Conservation (phyloP, 2,797 vertebrate species). For the Anabas testudineus region DNA sequence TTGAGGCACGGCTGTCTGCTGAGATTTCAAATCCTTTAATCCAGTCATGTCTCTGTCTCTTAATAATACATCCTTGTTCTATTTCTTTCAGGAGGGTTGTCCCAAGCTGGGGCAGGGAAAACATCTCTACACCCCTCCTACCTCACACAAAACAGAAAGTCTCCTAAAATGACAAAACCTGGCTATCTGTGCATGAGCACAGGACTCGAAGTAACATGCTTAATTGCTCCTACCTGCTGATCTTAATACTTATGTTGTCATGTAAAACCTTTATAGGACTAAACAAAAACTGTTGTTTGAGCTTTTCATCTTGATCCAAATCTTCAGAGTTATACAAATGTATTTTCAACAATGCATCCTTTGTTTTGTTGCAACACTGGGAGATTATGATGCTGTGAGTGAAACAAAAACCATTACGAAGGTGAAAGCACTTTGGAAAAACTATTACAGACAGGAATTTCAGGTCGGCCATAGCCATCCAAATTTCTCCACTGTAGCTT, state of each 20-base stretch:
- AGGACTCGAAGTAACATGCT: neutral
- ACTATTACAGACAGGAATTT: neutral
- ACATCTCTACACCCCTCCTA: constrained; percentile 1
- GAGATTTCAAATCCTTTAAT: constrained; percentile 76
- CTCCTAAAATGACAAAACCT: neutral
- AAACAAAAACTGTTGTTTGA: neutral
- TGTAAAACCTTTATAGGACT: neutral
- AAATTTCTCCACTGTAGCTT: no score
- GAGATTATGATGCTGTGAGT: constrained; percentile 66
- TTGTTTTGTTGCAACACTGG: constrained; percentile 72
- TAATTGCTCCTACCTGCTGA: neutral
- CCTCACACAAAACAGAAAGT: neutral
- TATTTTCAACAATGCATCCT: constrained; percentile 57
- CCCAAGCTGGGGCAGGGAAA: constrained; percentile 1
- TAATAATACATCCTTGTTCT: constrained; percentile 60
- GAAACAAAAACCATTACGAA: constrained; percentile 37
- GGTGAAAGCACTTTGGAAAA: neutral
- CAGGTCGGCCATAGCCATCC: neutral
- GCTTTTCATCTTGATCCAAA: constrained; percentile 11
- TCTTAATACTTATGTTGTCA: neutral
- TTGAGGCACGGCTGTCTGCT: constrained; percentile 31
- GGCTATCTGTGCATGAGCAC: neutral
- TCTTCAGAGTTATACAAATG: constrained; percentile 2
- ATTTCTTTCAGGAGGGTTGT: constrained; percentile 43
- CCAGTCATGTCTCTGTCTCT: constrained; percentile 62